Conservation (phyloP, 2,888 invertebrate genomes). For the Lottia scabra region DNA sequence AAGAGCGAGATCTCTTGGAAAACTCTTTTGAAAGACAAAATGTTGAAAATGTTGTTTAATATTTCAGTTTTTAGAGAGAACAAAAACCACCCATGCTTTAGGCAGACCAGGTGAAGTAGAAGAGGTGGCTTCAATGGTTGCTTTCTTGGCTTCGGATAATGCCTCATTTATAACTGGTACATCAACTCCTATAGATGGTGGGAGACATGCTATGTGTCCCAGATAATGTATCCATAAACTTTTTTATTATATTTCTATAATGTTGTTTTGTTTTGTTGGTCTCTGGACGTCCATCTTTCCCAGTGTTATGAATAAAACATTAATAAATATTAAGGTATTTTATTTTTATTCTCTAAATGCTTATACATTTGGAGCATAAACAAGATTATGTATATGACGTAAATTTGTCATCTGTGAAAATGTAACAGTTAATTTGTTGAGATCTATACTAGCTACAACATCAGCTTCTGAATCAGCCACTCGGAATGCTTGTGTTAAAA, state of each 20-base stretch:
- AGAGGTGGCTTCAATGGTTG: slow-evolving; percentile 90
- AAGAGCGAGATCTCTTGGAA: too few relatives aligned
- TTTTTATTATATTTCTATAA: too few relatives aligned
- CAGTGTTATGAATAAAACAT: too few relatives aligned
- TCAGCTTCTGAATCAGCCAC: slow-evolving; percentile 46
- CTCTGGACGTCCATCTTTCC: too few relatives aligned
- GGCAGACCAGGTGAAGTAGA: slow-evolving; percentile 83
- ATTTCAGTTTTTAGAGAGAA: slow-evolving; percentile 81
- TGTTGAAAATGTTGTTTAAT: neutral
- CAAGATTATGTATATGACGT: slow-evolving; percentile 38
- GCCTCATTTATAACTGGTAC: slow-evolving; percentile 92
- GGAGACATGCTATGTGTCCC: slow-evolving; percentile 19
- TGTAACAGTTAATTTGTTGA: slow-evolving; percentile 29
- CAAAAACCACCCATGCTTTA: slow-evolving; percentile 90
- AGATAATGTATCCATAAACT: neutral
- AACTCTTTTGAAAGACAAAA: too few relatives aligned
- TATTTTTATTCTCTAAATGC: too few relatives aligned
- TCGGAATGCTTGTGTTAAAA: slow-evolving; percentile 42
- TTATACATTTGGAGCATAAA: neutral
- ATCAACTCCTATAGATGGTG: slow-evolving; percentile 88
- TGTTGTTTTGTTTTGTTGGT: too few relatives aligned
- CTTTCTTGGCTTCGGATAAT: slow-evolving; percentile 86
- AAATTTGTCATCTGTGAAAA: slow-evolving; percentile 48
- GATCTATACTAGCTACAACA: slow-evolving; percentile 40
- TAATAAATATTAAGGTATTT: too few relatives aligned